Percentiles rank a stretch among this genome's conserved stretches.
Evolutionary conservation across 2,888 invertebrate genomes (phyloP).

Genomic region (Tanytarsus gracilentus): DNA sequence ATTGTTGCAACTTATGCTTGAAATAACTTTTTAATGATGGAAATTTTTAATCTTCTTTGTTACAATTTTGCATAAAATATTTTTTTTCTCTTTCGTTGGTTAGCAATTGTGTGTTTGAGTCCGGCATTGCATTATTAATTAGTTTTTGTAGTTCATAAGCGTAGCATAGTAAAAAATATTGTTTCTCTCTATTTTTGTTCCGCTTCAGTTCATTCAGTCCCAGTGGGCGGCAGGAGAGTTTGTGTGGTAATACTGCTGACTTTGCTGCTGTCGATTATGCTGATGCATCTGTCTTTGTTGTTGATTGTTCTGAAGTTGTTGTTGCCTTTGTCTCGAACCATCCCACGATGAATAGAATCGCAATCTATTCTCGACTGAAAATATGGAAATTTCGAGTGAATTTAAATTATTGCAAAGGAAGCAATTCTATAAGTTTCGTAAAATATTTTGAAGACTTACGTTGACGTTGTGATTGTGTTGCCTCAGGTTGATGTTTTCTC

Average conservation of each 20-base stretch:
- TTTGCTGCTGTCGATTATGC: background rate
- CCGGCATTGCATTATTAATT: too few species aligned
- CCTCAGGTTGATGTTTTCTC: slow-evolving; percentile 11
- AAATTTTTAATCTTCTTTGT: too few species aligned
- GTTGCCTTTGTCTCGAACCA: background rate
- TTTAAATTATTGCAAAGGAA: background rate
- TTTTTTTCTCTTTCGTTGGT: too few species aligned
- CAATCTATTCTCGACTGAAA: slow-evolving; percentile 2
- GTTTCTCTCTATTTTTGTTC: background rate
- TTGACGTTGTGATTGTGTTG: background rate
- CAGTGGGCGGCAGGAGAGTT: slow-evolving; percentile 5
- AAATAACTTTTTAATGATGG: too few species aligned
- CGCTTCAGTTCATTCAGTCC: background rate
- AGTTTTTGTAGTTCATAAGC: background rate
- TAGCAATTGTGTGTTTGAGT: too few species aligned
- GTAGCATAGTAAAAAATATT: background rate
- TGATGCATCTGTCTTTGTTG: slow-evolving; percentile 1
- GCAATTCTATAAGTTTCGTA: background rate
- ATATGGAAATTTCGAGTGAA: background rate
- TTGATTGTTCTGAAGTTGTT: background rate
- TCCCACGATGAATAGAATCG: slow-evolving; percentile 17
- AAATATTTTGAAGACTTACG: slow-evolving; percentile 7
- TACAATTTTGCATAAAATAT: too few species aligned
- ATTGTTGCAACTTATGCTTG: too few species aligned
- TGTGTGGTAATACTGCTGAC: background rate